Evolutionary conservation across 53 echinoderm and acorn worm genomes (phyloP).

Genomic region (Echinometra lucunter): DNA sequence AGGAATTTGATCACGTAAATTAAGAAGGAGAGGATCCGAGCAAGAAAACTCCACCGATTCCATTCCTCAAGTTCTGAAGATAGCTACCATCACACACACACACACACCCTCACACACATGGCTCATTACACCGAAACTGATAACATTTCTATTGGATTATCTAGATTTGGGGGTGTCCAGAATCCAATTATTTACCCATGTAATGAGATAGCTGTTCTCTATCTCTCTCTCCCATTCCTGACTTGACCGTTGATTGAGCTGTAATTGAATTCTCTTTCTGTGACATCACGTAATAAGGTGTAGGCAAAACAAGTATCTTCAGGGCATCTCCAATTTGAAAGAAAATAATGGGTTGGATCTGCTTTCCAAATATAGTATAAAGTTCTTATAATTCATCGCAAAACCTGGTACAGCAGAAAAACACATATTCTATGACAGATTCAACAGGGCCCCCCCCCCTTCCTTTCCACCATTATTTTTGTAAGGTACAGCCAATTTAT

Average conservation of each 20-base stretch:
- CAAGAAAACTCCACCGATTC: background rate
- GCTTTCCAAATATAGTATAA: no score
- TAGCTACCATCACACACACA: background rate
- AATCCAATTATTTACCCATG: slow-evolving; percentile 47
- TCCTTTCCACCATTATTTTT: no score
- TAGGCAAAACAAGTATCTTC: background rate
- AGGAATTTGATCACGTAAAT: background rate
- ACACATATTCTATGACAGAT: background rate
- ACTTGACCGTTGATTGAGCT: slow-evolving; percentile 28
- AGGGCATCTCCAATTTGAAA: background rate
- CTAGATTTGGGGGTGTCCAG: slow-evolving; percentile 15
- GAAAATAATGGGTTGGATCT: background rate
- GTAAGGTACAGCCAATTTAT: background rate
- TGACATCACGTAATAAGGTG: slow-evolving; percentile 15
- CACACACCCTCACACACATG: no score
- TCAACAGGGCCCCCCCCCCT: background rate
- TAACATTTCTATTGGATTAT: slow-evolving; percentile 49
- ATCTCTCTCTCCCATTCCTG: slow-evolving; percentile 15
- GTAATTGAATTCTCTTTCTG: slow-evolving; percentile 22
- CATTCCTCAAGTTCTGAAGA: background rate
- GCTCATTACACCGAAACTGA: slow-evolving; percentile 44
- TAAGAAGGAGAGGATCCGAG: background rate
- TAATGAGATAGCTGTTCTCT: slow-evolving; percentile 31
- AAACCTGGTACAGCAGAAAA: background rate
- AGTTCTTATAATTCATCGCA: no score